Evolutionary conservation across 2,113 vertebrate genomes (phyloP).

Genomic region (Triplophysa rosa): DNA sequence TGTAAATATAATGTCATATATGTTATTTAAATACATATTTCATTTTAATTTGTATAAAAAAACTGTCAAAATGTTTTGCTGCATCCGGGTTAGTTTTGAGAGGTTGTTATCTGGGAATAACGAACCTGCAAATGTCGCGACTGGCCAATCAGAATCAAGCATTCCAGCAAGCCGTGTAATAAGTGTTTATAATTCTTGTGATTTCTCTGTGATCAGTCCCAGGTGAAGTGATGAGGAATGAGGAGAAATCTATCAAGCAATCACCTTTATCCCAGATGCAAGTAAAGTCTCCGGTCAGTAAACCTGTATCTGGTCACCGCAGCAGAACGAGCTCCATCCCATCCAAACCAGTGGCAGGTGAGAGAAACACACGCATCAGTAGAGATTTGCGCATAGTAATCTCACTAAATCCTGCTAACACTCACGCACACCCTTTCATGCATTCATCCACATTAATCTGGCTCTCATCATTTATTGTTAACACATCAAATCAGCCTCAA

Average conservation of each 20-base stretch:
- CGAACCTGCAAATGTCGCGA: too few species aligned
- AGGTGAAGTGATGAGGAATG: slow-evolving; percentile 24
- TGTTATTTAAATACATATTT: too few species aligned
- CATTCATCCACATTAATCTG: neutral
- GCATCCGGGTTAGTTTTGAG: too few species aligned
- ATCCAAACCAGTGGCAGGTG: slow-evolving; percentile 40
- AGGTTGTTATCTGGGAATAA: too few species aligned
- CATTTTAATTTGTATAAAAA: too few species aligned
- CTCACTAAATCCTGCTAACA: neutral
- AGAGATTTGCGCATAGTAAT: neutral
- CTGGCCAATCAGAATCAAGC: too few species aligned
- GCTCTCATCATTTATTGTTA: slow-evolving; percentile 18
- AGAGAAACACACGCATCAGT: neutral
- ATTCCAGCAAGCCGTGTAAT: too few species aligned
- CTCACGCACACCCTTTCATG: neutral
- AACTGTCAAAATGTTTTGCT: too few species aligned
- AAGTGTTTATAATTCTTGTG: neutral
- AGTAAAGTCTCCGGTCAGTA: slow-evolving; percentile 19
- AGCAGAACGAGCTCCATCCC: slow-evolving; percentile 34
- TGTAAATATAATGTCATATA: too few species aligned
- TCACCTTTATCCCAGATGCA: slow-evolving; percentile 14
- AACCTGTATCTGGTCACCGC: slow-evolving; percentile 26
- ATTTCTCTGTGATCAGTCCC: slow-evolving; percentile 33
- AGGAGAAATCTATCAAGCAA: slow-evolving; percentile 31
- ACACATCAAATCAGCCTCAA: slow-evolving; percentile 17